Conservation (phyloP, 2,113 vertebrate species). For the Hydrochoerus hydrochaeris region DNA sequence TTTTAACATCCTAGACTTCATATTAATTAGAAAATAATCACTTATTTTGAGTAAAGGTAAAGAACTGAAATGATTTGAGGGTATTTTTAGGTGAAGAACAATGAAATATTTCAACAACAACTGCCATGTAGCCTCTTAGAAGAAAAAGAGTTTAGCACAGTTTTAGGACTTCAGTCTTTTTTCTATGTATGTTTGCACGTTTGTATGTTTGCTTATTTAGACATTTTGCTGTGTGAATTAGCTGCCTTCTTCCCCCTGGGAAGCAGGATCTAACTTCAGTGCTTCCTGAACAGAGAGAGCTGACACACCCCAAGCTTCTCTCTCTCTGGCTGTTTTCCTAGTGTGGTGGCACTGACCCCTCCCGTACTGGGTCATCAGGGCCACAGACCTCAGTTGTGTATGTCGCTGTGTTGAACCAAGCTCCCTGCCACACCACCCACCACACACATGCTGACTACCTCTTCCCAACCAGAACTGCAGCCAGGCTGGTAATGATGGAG, state of each 20-base stretch:
- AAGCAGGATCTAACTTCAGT: background rate
- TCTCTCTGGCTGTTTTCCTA: background rate
- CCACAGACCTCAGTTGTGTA: rapidly evolving
- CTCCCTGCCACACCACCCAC: background rate
- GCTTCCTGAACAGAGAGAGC: background rate
- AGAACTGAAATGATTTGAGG: background rate
- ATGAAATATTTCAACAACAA: background rate
- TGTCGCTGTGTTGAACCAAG: rapidly evolving
- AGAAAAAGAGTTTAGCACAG: background rate
- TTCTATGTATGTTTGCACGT: background rate
- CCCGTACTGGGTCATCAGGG: background rate
- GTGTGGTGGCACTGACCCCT: rapidly evolving
- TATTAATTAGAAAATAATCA: background rate
- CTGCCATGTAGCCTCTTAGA: background rate
- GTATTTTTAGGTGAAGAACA: background rate
- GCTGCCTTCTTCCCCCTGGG: background rate
- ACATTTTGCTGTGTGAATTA: background rate
- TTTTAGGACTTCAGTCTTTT: background rate
- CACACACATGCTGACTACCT: rapidly evolving
- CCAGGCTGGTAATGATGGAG: background rate
- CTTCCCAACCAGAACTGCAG: background rate
- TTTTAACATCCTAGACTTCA: background rate
- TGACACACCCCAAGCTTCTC: rapidly evolving
- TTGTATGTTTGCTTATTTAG: background rate
- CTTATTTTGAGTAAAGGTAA: background rate